These are phyloP conservation scores for Petrocephalus zakoni DNA, from an alignment of 2,113 vertebrate genomes.

Conservation along the genomic window DNA sequence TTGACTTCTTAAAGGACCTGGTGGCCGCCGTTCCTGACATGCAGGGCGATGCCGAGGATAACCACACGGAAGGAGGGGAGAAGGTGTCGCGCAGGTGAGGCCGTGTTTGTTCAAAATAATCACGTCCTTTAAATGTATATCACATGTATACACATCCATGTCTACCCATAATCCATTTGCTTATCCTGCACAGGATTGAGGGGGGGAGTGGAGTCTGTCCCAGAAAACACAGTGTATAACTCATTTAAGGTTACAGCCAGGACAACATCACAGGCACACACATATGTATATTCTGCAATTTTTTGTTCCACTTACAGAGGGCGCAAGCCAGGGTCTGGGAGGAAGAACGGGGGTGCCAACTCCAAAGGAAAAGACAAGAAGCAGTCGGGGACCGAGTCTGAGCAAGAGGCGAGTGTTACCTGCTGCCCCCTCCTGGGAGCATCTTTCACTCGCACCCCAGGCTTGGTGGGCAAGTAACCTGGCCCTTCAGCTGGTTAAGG, in stretches of 20 bases:
- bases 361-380: constrained; percentile 84
- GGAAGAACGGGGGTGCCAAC: constrained; percentile 78
- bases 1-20: constrained; percentile 90
- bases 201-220: neutral
- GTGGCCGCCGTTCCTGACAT: constrained; percentile 86
- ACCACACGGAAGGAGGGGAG: constrained; percentile 75
- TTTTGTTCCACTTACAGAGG: constrained; percentile 43
- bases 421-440: neutral
- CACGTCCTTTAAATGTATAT: neutral
- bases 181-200: neutral
- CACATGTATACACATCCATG: neutral
- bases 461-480: neutral
- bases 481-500: neutral
- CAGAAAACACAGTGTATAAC: neutral
- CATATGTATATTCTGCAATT: neutral
- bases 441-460: neutral
- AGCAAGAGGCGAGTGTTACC: constrained; percentile 69
- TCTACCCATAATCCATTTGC: neutral
- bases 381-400: constrained; percentile 79
- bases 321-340: constrained; percentile 67
- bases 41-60: constrained; percentile 85
- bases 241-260: neutral
- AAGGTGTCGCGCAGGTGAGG: constrained; percentile 65
- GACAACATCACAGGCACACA: neutral
- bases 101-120: neutral